Evolutionary conservation across 2,888 invertebrate species (phyloP).

Genomic region (Seira ritae): DNA sequence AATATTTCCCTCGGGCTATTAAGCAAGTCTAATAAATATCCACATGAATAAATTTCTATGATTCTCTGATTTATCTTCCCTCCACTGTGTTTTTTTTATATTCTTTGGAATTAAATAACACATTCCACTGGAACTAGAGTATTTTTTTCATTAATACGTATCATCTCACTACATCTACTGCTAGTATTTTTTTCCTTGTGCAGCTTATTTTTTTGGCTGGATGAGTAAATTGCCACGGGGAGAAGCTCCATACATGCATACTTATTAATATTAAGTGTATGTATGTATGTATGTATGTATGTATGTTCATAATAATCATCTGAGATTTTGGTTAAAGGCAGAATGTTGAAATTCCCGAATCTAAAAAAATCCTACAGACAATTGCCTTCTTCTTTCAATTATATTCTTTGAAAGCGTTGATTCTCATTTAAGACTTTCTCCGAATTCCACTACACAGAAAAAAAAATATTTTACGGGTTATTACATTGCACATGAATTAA

Average conservation of each 20-base stretch:
- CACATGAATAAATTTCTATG: slow-evolving; percentile 59
- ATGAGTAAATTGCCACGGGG: background rate
- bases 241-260: no score
- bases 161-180: background rate
- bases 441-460: no score
- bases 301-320: no score
- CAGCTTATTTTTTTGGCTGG: background rate
- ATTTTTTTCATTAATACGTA: background rate
- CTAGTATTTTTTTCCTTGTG: background rate
- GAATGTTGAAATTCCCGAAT: no score
- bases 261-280: no score
- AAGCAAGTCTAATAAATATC: slow-evolving; percentile 59
- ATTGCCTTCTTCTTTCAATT: background rate
- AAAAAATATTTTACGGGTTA: no score
- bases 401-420: background rate
- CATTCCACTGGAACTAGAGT: slow-evolving; percentile 11
- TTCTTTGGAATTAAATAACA: slow-evolving; percentile 25
- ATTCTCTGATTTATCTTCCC: slow-evolving; percentile 59
- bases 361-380: no score
- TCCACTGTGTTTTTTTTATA: slow-evolving; percentile 50
- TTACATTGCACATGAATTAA: no score
- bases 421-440: background rate
- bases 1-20: slow-evolving; percentile 58
- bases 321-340: no score
- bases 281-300: no score